These are phyloP conservation scores for Malthinus seriepunctatus DNA, from an alignment of 2,888 invertebrate species.

Conservation along the genomic window DNA sequence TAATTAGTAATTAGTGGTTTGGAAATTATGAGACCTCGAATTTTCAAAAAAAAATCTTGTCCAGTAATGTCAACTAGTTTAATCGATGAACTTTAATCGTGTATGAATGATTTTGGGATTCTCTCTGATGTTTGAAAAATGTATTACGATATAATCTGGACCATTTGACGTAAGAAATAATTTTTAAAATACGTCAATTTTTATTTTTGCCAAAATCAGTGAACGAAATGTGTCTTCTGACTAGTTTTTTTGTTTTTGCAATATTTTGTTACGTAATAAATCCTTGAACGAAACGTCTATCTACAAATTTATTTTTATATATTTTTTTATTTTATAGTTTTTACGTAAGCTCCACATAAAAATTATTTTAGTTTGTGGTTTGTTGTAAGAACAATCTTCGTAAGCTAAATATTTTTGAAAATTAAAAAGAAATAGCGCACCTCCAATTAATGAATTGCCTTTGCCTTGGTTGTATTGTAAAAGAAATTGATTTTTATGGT, in stretches of 20 bases:
- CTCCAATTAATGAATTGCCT: no score
- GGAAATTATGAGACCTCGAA: no score
- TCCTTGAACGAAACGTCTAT: not conserved
- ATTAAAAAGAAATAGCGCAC: no score
- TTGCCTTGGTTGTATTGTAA: no score
- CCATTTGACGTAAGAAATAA: not conserved
- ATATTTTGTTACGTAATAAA: not conserved
- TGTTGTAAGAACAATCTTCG: no score
- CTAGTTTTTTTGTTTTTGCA: not conserved
- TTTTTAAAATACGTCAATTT: not conserved
- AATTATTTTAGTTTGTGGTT: no score
- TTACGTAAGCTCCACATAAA: not conserved
- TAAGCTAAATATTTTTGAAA: no score
- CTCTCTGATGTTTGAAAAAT: not conserved
- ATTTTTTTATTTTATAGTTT: not conserved
- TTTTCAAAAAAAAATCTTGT: not conserved
- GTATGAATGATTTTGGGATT: not conserved
- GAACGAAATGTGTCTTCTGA: not conserved
- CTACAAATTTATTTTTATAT: no score
- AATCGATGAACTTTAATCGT: not conserved
- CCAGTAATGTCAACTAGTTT: not conserved
- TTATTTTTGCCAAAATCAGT: not conserved
- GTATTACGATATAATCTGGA: not conserved
- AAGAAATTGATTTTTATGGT: no score
- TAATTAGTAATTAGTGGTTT: no score